Percentiles rank a stretch among this genome's conserved stretches.
Evolutionary conservation across 1,140 invertebrate genomes (phyloP).

Genomic region (Wasmannia auropunctata): DNA sequence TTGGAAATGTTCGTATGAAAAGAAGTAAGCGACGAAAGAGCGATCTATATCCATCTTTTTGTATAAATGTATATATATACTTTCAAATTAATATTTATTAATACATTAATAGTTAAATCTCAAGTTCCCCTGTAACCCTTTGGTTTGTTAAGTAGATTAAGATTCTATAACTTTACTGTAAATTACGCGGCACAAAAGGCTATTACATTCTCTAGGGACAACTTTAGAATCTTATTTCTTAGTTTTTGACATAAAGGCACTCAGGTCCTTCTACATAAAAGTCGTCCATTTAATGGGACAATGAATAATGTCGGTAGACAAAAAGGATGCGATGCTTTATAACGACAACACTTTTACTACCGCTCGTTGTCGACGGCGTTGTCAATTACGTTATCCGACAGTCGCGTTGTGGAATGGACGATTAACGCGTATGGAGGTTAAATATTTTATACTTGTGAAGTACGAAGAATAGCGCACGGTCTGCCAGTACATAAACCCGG

Average conservation of each 20-base stretch:
- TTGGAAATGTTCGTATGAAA: slow-evolving; percentile 23
- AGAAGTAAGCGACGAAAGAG: not conserved
- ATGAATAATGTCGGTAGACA: slow-evolving; percentile 31
- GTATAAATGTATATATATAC: slow-evolving; percentile 38
- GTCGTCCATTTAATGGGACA: slow-evolving; percentile 24
- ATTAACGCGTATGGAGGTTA: not conserved
- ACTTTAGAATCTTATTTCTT: slow-evolving; percentile 52
- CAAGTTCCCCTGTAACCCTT: slow-evolving; percentile 11
- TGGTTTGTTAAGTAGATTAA: slow-evolving; percentile 51
- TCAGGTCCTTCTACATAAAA: slow-evolving; percentile 48
- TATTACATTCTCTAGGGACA: slow-evolving; percentile 33
- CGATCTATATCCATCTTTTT: slow-evolving; percentile 14
- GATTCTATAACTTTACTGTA: slow-evolving; percentile 23
- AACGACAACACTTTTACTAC: slow-evolving; percentile 48
- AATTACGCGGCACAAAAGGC: slow-evolving; percentile 38
- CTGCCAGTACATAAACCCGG: not conserved
- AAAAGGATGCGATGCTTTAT: slow-evolving; percentile 38
- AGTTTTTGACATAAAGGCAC: slow-evolving; percentile 54
- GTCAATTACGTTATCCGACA: slow-evolving; percentile 12
- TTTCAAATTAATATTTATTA: slow-evolving; percentile 34
- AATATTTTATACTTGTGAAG: slow-evolving; percentile 31
- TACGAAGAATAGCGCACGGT: not conserved
- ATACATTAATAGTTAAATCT: slow-evolving; percentile 22
- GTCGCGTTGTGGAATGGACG: slow-evolving; percentile 19
- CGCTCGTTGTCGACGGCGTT: slow-evolving; percentile 31